phyloP scores from a whole-genome alignment of 2,888 invertebrate genomes.

The Didymodactylos carnosus region DNA sequence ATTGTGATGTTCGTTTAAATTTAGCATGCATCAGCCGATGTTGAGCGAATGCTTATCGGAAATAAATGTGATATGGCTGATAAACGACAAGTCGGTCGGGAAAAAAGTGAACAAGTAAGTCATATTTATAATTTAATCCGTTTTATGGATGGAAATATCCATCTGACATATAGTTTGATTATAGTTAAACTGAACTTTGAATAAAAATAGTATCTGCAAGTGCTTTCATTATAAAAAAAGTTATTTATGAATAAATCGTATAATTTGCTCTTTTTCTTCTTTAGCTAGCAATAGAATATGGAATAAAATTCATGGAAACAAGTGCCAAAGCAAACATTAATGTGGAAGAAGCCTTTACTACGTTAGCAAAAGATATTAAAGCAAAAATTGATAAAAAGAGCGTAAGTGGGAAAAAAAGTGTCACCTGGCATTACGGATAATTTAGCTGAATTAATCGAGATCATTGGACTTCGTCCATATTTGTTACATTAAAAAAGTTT shows the following conservation, averaged over 20 bases:
- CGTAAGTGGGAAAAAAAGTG: too few species aligned
- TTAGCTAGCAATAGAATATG: slow-evolving; percentile 75
- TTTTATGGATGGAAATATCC: too few species aligned
- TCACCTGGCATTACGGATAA: too few species aligned
- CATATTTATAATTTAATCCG: too few species aligned
- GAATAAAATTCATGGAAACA: slow-evolving; percentile 96
- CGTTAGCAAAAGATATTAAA: slow-evolving; percentile 11
- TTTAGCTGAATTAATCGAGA: too few species aligned
- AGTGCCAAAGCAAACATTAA: slow-evolving; percentile 83
- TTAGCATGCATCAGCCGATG: slow-evolving; percentile 83
- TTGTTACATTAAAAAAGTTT: not conserved
- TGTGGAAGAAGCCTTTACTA: slow-evolving; percentile 72
- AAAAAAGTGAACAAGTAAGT: slow-evolving; percentile 55
- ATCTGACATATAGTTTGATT: too few species aligned
- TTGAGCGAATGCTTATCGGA: slow-evolving; percentile 84
- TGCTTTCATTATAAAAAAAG: too few species aligned
- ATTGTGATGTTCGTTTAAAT: not conserved
- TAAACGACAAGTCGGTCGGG: slow-evolving; percentile 80
- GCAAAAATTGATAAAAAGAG: slow-evolving; percentile 3
- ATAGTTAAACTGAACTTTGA: too few species aligned
- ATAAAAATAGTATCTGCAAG: too few species aligned
- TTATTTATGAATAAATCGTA: too few species aligned
- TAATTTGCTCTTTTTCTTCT: too few species aligned
- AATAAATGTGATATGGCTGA: slow-evolving; percentile 96
- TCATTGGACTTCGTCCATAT: too few species aligned